Evolutionary conservation across 2,113 vertebrate genomes (phyloP).

Genomic region (Sinocyclocheilus anophthalmus): DNA sequence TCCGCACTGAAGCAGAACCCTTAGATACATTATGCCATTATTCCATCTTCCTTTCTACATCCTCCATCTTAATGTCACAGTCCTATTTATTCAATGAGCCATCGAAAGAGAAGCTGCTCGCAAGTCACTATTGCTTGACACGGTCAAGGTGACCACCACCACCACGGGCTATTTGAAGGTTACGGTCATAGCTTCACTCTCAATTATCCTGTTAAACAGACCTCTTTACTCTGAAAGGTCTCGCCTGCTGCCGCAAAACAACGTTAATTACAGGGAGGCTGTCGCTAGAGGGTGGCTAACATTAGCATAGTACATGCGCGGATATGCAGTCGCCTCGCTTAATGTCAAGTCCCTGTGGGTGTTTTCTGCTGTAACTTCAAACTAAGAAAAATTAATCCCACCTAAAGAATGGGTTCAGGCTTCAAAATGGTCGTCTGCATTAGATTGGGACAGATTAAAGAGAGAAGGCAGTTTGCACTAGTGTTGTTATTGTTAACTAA

Average conservation of each 20-base stretch:
- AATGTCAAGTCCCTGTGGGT: slow-evolving; percentile 50
- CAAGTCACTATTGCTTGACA: slow-evolving; percentile 22
- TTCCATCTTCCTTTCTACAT: slow-evolving; percentile 1
- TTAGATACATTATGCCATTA: slow-evolving; percentile 37
- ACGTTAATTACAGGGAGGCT: slow-evolving; percentile 68
- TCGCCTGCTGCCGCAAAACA: slow-evolving; percentile 57
- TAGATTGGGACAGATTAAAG: background rate
- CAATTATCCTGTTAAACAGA: slow-evolving; percentile 70
- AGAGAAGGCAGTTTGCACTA: background rate
- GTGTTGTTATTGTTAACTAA: background rate
- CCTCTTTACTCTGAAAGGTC: slow-evolving; percentile 65
- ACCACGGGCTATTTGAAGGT: slow-evolving; percentile 54
- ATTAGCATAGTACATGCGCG: slow-evolving; percentile 44
- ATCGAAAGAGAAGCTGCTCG: slow-evolving; percentile 34
- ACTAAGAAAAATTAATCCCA: slow-evolving; percentile 20
- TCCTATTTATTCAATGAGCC: slow-evolving; percentile 20
- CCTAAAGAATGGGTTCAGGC: background rate
- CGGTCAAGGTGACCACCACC: slow-evolving; percentile 60
- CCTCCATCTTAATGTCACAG: background rate
- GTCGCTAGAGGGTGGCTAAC: slow-evolving; percentile 48
- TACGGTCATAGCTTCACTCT: slow-evolving; percentile 46
- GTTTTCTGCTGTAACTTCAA: slow-evolving; percentile 42
- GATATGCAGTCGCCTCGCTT: slow-evolving; percentile 4
- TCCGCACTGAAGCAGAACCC: slow-evolving; percentile 45
- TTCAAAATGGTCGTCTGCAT: background rate